A percentile compares a stretch with the other conserved stretches of the same genome.
Conservation (phyloP, 2,888 invertebrate species). For the Patella caerulea region DNA sequence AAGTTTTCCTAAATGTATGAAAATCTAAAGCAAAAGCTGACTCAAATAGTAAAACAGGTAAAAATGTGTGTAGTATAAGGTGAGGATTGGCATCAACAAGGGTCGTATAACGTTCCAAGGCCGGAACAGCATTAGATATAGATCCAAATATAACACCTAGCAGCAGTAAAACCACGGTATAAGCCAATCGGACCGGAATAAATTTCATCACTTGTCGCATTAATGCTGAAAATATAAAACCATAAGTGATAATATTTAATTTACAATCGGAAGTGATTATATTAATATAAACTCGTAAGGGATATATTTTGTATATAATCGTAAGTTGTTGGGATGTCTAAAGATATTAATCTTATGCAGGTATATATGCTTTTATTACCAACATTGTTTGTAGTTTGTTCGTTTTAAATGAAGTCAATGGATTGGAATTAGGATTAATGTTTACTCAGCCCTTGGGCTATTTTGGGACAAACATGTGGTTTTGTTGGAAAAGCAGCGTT, state of each 20-base stretch:
- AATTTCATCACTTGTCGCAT: slow-evolving; percentile 41
- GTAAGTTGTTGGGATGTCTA: no score
- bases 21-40: slow-evolving; percentile 71
- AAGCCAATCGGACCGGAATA: slow-evolving; percentile 61
- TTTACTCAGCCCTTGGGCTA: no score
- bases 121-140: slow-evolving; percentile 39
- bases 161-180: slow-evolving; percentile 69
- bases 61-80: slow-evolving; percentile 66
- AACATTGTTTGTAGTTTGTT: no score
- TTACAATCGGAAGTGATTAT: no score
- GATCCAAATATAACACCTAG: slow-evolving; percentile 67
- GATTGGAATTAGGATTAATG: no score
- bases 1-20: slow-evolving; percentile 66
- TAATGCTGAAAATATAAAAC: slow-evolving; percentile 40
- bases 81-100: slow-evolving; percentile 65
- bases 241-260: neutral
- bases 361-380: no score
- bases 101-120: slow-evolving; percentile 40
- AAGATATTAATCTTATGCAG: no score
- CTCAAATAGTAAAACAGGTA: slow-evolving; percentile 71
- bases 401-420: no score
- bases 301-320: no score
- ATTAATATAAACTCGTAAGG: no score
- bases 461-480: no score
- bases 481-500: no score